Base-by-base conservation (phyloP, 2,113 vertebrate genomes). In the Dolichallabes microphthalmus region DNA sequence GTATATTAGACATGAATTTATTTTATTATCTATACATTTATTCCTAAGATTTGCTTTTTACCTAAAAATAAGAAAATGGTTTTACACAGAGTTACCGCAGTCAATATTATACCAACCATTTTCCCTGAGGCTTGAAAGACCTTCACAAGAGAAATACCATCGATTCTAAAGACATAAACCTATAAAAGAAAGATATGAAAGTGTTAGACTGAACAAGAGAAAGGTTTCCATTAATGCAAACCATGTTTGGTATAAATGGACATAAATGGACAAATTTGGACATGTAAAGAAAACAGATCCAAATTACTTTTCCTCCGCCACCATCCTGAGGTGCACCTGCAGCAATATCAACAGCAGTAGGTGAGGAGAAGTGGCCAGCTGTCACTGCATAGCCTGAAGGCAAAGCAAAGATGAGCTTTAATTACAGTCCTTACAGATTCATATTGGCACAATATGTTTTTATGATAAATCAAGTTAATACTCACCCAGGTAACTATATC, bases 161-260 rank as follows among this genome's bases (percentile, higher is more conserved):
- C 98, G 2, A 96, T 95, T 95, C 96, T 96, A 91, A 99, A 99
- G 93, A 99, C 95, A 91, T 98, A 99, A 92, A 99, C 97, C 98
- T 99, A 90, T 76, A 87, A 35, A 84, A 15, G 10, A 19, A 86
- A 17, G 52, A 68, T 22, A 82, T 53, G 22, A 88, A 8, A 86
- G 83, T 73, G 84, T 89, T 57, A 86, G 11, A 89, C 52, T 13
- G 77, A 83, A 52, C 20, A 45, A 27, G 32, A 80, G 14, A 53
- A 5, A 64, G 8, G 27, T 39, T 75, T 39, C 14, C 58, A 25
- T 52, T 61, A 55, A 74, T 30, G 76, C 19, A 25, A 11, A 35
- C 77, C 7, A 82, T 14, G 2, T 77, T 12, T 74, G 0, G 50
- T 73, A 80, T 11, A 82, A 55, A 25, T 75, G 86, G n/a, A n/a